Conservation (phyloP, 64 coral and sea anemone species). For the Dendrophyllia cribrosa region DNA sequence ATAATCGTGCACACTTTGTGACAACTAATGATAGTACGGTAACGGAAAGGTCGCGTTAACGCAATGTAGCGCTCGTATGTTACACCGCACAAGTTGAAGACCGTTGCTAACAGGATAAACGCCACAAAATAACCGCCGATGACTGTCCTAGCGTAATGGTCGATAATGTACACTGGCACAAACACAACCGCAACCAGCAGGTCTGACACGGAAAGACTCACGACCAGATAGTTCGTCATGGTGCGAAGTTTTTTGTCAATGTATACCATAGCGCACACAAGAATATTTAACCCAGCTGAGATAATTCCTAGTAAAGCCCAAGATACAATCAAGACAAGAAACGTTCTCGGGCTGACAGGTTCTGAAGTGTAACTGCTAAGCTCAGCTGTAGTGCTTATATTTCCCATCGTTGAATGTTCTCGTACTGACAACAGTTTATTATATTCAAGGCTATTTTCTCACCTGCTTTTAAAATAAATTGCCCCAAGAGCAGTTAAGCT, state of each 20-base stretch:
- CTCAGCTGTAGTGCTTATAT: neutral
- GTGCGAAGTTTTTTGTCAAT: conserved; percentile 73
- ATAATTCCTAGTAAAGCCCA: conserved; percentile 63
- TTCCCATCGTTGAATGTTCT: conserved; percentile 2
- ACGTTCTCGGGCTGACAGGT: neutral
- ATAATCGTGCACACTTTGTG: conserved; percentile 45
- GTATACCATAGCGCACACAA: conserved; percentile 75
- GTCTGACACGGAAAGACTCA: conserved; percentile 69
- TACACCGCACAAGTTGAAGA: conserved; percentile 82
- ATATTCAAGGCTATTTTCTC: neutral
- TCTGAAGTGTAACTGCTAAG: conserved; percentile 12
- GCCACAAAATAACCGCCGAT: conserved; percentile 76
- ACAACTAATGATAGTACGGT: conserved; percentile 59
- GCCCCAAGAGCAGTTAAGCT: neutral
- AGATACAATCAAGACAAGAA: conserved; percentile 45
- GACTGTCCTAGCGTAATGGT: conserved; percentile 55
- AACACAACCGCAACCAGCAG: conserved; percentile 61
- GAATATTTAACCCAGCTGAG: conserved; percentile 65
- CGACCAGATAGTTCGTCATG: conserved; percentile 70
- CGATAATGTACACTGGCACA: conserved; percentile 71
- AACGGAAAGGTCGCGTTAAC: conserved; percentile 76
- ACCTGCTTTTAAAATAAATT: conserved; percentile 14
- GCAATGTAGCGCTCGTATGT: conserved; percentile 86
- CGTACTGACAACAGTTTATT: neutral
- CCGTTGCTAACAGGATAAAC: conserved; percentile 76